These are phyloP conservation scores for Sebastes trivittatus DNA, from an alignment of 2,797 vertebrate genomes.

Conservation along the genomic window DNA sequence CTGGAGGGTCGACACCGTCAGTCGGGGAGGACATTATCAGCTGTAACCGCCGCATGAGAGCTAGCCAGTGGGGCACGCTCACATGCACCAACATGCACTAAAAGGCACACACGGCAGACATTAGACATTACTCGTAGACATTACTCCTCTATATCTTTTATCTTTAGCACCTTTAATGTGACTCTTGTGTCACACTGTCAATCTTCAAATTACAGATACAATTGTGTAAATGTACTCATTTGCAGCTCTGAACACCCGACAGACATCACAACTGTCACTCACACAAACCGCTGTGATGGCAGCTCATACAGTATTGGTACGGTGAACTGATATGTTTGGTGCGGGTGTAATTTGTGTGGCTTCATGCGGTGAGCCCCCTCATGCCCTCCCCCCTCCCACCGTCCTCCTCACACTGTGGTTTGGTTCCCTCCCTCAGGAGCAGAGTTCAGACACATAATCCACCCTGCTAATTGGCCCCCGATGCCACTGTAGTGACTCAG, in stretches of 20 bases:
- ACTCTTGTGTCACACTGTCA: too few relatives aligned
- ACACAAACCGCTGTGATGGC: slow-evolving; percentile 25
- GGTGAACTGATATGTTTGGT: slow-evolving; percentile 29
- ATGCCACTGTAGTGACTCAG: slow-evolving; percentile 56
- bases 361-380: slow-evolving; percentile 30
- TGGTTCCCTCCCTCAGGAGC: slow-evolving; percentile 47
- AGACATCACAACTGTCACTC: slow-evolving; percentile 28
- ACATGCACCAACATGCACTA: too few relatives aligned
- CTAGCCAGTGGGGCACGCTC: too few relatives aligned
- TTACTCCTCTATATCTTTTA: too few relatives aligned
- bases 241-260: neutral
- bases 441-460: slow-evolving; percentile 72
- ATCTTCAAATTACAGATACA: neutral
- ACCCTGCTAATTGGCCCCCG: slow-evolving; percentile 69
- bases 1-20: too few relatives aligned
- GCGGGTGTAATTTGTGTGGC: slow-evolving; percentile 47
- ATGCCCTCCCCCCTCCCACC: neutral
- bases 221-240: neutral
- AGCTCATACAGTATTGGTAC: slow-evolving; percentile 16
- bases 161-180: too few relatives aligned
- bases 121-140: too few relatives aligned
- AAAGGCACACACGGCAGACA: too few relatives aligned
- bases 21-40: too few relatives aligned
- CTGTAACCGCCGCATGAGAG: too few relatives aligned
- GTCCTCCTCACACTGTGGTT: slow-evolving; percentile 33